Evolutionary conservation across 2,113 vertebrate genomes (phyloP).

Genomic region (Sebastes schlegelii): DNA sequence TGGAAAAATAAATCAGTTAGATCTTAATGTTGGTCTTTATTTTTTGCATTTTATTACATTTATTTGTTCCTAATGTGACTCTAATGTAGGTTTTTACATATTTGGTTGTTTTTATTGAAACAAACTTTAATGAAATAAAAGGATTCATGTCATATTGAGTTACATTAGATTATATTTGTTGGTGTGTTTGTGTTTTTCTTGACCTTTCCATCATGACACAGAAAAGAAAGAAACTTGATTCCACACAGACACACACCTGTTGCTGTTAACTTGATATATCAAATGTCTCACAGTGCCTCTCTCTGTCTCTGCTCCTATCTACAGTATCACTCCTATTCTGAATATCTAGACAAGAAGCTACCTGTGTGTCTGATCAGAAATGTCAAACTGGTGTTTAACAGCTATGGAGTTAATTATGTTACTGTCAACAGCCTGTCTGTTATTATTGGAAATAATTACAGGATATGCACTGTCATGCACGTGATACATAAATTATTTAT

Average conservation of each 20-base stretch:
- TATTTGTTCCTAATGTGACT: neutral
- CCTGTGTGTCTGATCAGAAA: neutral
- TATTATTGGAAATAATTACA: slow-evolving; percentile 41
- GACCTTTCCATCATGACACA: slow-evolving; percentile 39
- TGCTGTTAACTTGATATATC: slow-evolving; percentile 64
- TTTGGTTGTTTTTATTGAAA: neutral
- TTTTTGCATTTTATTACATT: neutral
- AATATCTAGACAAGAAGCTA: neutral
- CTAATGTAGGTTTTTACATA: neutral
- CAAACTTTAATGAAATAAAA: neutral
- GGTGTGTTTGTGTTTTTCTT: slow-evolving; percentile 22
- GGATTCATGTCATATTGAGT: neutral
- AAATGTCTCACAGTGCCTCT: slow-evolving; percentile 46
- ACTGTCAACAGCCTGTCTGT: neutral
- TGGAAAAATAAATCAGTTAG: slow-evolving; percentile 6
- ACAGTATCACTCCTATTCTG: neutral
- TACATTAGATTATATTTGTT: neutral
- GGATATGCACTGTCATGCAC: slow-evolving; percentile 14
- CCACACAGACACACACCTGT: slow-evolving; percentile 66
- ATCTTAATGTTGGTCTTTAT: neutral
- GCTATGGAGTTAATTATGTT: neutral
- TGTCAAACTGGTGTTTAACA: neutral
- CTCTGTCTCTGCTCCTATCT: neutral
- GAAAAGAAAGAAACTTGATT: slow-evolving; percentile 68
- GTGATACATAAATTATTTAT: slow-evolving; percentile 82